These are phyloP conservation scores for Planococcus citri DNA, from an alignment of 1,140 invertebrate species.

Conservation along the genomic window DNA sequence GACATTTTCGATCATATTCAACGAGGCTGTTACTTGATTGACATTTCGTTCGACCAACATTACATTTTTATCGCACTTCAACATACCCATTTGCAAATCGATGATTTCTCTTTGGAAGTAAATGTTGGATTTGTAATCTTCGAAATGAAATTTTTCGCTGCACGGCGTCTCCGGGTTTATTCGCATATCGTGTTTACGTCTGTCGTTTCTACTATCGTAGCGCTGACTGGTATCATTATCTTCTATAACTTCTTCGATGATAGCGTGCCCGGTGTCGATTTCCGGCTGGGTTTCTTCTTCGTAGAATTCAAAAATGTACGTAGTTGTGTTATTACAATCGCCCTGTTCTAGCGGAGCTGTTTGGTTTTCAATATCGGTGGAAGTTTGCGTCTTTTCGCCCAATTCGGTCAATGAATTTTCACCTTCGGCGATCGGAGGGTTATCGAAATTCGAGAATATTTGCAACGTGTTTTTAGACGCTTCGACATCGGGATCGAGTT, in stretches of 20 bases:
- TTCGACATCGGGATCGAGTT: background rate
- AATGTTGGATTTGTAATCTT: conserved; percentile 5
- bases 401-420: background rate
- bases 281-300: background rate
- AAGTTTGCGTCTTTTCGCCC: background rate
- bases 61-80: conserved; percentile 11
- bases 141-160: conserved; percentile 1
- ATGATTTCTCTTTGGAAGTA: conserved; percentile 5
- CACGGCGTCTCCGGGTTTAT: background rate
- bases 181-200: background rate
- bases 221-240: background rate
- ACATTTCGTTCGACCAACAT: conserved; percentile 3
- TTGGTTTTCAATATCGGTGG: background rate
- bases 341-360: background rate
- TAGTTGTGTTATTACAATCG: background rate
- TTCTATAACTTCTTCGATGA: background rate
- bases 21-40: conserved; percentile 1
- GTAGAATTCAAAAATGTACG: conserved; percentile 10
- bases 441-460: background rate
- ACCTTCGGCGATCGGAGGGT: background rate
- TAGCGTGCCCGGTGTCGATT: background rate
- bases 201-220: background rate
- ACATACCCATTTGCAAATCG: background rate
- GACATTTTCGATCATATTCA: conserved; percentile 3
- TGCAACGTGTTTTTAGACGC: background rate